phyloP scores from a whole-genome alignment of 2,888 invertebrate genomes.

The Blastobasis lacticolella region DNA sequence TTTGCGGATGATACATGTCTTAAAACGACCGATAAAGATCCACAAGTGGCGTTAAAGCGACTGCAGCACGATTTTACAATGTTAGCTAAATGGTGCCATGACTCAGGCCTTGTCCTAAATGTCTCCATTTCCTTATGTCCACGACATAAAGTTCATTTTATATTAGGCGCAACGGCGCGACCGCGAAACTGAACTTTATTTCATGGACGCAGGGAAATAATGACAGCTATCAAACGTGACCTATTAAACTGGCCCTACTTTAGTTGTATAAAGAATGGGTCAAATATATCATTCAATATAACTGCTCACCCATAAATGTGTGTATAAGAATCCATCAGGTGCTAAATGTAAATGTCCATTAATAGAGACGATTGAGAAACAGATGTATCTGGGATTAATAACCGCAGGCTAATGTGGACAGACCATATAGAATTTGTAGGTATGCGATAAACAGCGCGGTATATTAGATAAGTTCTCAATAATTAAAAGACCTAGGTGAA shows the following conservation, averaged over 20 bases:
- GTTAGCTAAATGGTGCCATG: slow-evolving; percentile 13
- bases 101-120: slow-evolving; percentile 15
- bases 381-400: background rate
- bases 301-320: slow-evolving; percentile 5
- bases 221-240: no score
- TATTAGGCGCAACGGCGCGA: no score
- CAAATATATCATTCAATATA: background rate
- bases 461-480: background rate
- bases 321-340: background rate
- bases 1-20: slow-evolving; percentile 18
- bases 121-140: no score
- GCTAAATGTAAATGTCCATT: background rate
- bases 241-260: slow-evolving; percentile 11
- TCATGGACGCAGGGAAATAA: no score
- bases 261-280: slow-evolving; percentile 1
- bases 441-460: slow-evolving; percentile 1
- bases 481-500: slow-evolving; percentile 1
- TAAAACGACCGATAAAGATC: slow-evolving; percentile 11
- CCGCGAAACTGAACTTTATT: no score
- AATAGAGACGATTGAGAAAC: background rate
- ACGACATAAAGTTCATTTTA: no score
- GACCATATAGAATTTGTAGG: background rate
- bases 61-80: slow-evolving; percentile 8
- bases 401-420: background rate
- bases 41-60: background rate